A percentile compares a stretch with the other conserved stretches of the same genome.
phyloP scores from a whole-genome alignment of 2,888 invertebrate species.

The Nomada hirtipes region DNA sequence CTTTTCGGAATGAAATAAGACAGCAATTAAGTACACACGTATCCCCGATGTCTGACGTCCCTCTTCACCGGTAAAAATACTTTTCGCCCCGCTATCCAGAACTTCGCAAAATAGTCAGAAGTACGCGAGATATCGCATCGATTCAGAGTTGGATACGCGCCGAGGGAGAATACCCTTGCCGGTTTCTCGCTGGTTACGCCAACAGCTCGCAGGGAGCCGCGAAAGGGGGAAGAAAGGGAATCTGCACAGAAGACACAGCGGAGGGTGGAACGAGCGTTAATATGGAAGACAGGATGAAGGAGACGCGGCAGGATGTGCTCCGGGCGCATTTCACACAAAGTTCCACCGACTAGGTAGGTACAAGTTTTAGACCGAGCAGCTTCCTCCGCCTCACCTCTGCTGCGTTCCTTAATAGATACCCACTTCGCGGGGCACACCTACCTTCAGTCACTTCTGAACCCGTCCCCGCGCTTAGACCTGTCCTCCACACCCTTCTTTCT shows the following conservation, averaged over 20 bases:
- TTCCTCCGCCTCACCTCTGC: slow-evolving; percentile 42
- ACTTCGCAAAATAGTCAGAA: background rate
- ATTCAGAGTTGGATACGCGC: slow-evolving; percentile 31
- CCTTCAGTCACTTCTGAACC: slow-evolving; percentile 32
- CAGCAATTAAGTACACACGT: too few species aligned
- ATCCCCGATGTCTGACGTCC: too few species aligned
- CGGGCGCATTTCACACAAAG: slow-evolving; percentile 79
- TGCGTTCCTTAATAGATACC: slow-evolving; percentile 77
- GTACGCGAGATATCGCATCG: slow-evolving; percentile 2
- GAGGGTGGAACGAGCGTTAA: slow-evolving; percentile 74
- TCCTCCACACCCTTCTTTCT: background rate
- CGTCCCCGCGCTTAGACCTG: slow-evolving; percentile 17
- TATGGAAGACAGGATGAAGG: slow-evolving; percentile 77
- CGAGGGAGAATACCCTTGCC: slow-evolving; percentile 15
- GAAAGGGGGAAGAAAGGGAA: slow-evolving; percentile 39
- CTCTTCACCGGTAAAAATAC: too few species aligned
- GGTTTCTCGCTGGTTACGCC: slow-evolving; percentile 21
- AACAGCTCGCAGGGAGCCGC: slow-evolving; percentile 14
- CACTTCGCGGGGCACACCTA: slow-evolving; percentile 73
- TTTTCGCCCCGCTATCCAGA: background rate
- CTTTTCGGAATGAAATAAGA: too few species aligned
- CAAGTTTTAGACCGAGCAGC: slow-evolving; percentile 77
- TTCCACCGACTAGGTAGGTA: slow-evolving; percentile 75
- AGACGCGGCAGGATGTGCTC: slow-evolving; percentile 77
- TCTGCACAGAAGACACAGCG: slow-evolving; percentile 63